Evolutionary conservation across 1,140 invertebrate genomes (phyloP), one percentile per base, ranked within the genome.

Genomic region (Macrosteles quadrilineatus): DNA sequence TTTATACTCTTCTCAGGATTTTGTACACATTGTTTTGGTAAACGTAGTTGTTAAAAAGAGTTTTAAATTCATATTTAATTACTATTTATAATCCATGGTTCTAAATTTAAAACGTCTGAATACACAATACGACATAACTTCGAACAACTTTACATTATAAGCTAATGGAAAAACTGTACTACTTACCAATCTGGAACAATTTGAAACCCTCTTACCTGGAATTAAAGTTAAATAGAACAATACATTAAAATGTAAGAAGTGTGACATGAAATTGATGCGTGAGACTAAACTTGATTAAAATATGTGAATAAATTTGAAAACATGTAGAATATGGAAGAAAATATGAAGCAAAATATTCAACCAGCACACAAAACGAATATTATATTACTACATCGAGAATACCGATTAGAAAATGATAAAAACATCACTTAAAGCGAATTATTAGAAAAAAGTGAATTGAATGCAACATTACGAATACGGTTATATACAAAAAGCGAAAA

Each of bases 211-310:
- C 32, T 30, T 27, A 59, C 55, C 55, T 59, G 55, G 9, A 59
- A 59, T 27, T 9, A 25, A 6, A 27, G 2, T 27, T 14, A 27
- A 29, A 59, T 6, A 25, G 27, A 14, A 59, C 3, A 59, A 59
- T 59, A 59, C 55, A 29, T 27, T 59, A 59, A 50, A 59, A 59
- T 59, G 55, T 59, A 59, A 59, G 55, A 59, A 59, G 55, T 59
- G 55, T 59, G 55, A 59, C 14, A 27, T 59, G 27, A 50, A 50
- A 59, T 59, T 29, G 23, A 59, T 59, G 55, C 55, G 55, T 59
- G 55, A 9, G 4, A 23, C 12, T 59, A 59, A 27, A 59, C 21
- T 27, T 59, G n/a, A 27, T n/a, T 36, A 14, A 59, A 50, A 50
- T 19, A 21, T 50, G 47, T 21, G 55, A 59, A 59, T 30, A 23